Evolutionary conservation across 2,113 vertebrate species (phyloP).

Genomic region (Hiodon tergisus): DNA sequence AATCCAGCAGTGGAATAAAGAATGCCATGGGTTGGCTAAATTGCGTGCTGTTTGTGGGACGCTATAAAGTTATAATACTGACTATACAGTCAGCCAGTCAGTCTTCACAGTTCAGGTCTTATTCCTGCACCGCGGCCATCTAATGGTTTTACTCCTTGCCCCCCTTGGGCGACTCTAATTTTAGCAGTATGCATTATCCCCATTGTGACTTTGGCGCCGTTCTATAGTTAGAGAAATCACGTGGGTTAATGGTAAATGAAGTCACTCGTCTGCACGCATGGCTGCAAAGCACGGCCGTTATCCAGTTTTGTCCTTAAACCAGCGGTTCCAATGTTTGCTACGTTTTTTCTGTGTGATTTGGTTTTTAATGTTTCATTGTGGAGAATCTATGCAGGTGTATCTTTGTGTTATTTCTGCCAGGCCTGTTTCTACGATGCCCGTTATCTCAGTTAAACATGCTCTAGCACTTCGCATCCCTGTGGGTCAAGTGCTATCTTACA

Average conservation of each 20-base stretch:
- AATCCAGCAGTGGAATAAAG: not conserved
- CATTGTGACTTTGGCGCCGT: conserved; percentile 33
- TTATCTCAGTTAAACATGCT: no score
- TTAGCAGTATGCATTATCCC: conserved; percentile 46
- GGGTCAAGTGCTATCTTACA: no score
- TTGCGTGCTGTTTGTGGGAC: not conserved
- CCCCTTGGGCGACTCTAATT: conserved; percentile 42
- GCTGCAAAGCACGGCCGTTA: not conserved
- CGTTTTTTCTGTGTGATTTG: no score
- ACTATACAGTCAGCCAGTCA: not conserved
- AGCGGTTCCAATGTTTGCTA: not conserved
- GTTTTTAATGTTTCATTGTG: not conserved
- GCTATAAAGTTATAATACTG: not conserved
- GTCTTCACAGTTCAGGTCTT: conserved; percentile 27
- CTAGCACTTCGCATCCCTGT: no score
- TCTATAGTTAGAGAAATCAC: conserved; percentile 50
- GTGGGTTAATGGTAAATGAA: conserved; percentile 37
- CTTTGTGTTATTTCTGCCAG: no score
- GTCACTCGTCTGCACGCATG: conserved; percentile 33
- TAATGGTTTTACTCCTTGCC: conserved; percentile 38
- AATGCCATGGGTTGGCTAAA: no score
- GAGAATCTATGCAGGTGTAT: no score
- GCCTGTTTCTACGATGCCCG: no score
- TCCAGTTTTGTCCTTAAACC: not conserved
- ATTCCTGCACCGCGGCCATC: conserved; percentile 15